phyloP scores from a whole-genome alignment of 2,888 invertebrate species.

The Apeira syringaria region DNA sequence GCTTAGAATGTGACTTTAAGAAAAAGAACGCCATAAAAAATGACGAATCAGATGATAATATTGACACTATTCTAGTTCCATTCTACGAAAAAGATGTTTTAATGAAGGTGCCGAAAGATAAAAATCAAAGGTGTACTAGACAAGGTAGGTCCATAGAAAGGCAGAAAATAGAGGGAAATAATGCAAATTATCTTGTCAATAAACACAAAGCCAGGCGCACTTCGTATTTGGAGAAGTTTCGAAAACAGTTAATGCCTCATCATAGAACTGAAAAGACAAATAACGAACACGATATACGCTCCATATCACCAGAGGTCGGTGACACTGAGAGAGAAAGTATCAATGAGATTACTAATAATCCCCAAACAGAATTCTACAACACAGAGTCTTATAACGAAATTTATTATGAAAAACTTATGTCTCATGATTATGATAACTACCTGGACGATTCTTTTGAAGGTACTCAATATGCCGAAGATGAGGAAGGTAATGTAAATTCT shows the following conservation, averaged over 20 bases:
- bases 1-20: slow-evolving; percentile 57
- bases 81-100: slow-evolving; percentile 77
- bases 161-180: slow-evolving; percentile 40
- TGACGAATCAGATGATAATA: slow-evolving; percentile 46
- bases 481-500: slow-evolving; percentile 35
- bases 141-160: slow-evolving; percentile 33
- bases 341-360: slow-evolving; percentile 46
- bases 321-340: slow-evolving; percentile 73
- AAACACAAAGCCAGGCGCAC: slow-evolving; percentile 48
- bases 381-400: slow-evolving; percentile 75
- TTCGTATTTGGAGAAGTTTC: slow-evolving; percentile 69
- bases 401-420: slow-evolving; percentile 65
- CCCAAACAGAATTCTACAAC: slow-evolving; percentile 57
- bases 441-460: slow-evolving; percentile 56
- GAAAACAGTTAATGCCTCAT: slow-evolving; percentile 57
- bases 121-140: slow-evolving; percentile 40
- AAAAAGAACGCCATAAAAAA: slow-evolving; percentile 40
- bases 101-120: slow-evolving; percentile 64
- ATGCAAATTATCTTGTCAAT: slow-evolving; percentile 60
- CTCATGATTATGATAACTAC: slow-evolving; percentile 49
- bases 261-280: slow-evolving; percentile 31
- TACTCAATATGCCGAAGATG: slow-evolving; percentile 39
- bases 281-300: slow-evolving; percentile 56
- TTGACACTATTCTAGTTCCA: slow-evolving; percentile 73
- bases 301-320: slow-evolving; percentile 69